Evolutionary conservation across 1,140 invertebrate species (phyloP), one percentile per base, ranked within the genome.

Genomic region (Aphidius ervi): DNA sequence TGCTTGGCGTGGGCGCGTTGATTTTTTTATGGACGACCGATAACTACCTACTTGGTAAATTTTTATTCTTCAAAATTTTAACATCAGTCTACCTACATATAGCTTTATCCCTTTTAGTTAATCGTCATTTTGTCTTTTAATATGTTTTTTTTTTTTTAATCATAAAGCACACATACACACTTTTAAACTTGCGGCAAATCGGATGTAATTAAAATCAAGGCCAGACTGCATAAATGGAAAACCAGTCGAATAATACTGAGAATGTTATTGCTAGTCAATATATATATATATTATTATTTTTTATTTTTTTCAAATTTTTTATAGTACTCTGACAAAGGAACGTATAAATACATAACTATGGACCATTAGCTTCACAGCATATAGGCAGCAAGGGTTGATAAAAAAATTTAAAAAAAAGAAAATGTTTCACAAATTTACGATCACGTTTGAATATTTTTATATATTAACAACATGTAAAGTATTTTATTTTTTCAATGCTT

Each of bases 141-240:
- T 52, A 50, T 49, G 10, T 41, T 40, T 6, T 42, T 16, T 16
- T 42, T 16, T 16, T 16, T 16, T 41, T 9, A 42, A 46, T 2
- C 43, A 46, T 46, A 46, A 5, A 9, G 43, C 43, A 48, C 23
- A 48, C 23, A 48, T 48, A 16, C 1, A 48, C 9, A 48, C n/a
- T 31, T 31, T 47, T 40, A 16, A 46, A 47, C 45, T 61, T 65
- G 65, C 61, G 65, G 69, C 70, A 67, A 72, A 70, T 67, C 64
- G 46, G 63, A 59, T 58, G 65, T 65, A 71, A 72, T 72, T 72
- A 65, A 65, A 68, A 71, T 70, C 70, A 70, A 71, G 62, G 65
- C 66, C 64, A 61, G 58, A 62, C 63, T 63, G 50, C 39, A 49
- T 39, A 58, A 3, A 31, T 3, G 23, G 50, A 59, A 56, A 65